Base-by-base conservation (phyloP, 2,113 vertebrate species). In the Perccottus glenii region DNA sequence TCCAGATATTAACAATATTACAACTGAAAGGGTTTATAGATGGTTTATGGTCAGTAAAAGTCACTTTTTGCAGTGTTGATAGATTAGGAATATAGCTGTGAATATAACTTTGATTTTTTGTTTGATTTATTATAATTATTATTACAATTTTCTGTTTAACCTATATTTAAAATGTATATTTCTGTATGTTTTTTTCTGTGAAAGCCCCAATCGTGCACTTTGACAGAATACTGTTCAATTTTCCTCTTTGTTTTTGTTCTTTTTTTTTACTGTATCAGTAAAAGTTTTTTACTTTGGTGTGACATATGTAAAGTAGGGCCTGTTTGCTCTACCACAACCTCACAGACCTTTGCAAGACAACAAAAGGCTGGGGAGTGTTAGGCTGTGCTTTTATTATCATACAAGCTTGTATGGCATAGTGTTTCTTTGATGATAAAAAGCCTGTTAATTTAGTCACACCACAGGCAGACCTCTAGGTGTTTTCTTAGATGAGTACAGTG, bases 121-220 rank as follows among this genome's bases (percentile, higher is more conserved):
- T 27, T 27, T 27, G 19, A 27, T 27, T 27, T 27, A 27, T 27
- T 27, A 27, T 27, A 2, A 27, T 27, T 27, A 27, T 60, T 57
- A 14, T 67, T 70, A 27, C 19, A 2, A 27, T 81, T 78, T 43
- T 53, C 58, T 78, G 42, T 83, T 80, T 67, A 75, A 67, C 62
- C 15, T 84, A 55, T 90, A 88, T 90, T 85, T 88, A 82, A 55
- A 88, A 77, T 72, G 43, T 84, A 27, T 83, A 32, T 75, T 74
- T 16, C 61, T 70, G 59, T 60, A 72, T 82, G 44, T 77, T 73
- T 65, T 63, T 76, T 59, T 69, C 50, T 78, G 33, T 68, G 10
- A 89, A 80, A 90, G 82, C 80, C 90, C 88, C 89, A 85, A 67
- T 67, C 67, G 83, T 90, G 92, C 91, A 91, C 91, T 92, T 91